Evolutionary conservation across 2,797 vertebrate genomes (phyloP).

Genomic region (Brachyrhaphis roseni): DNA sequence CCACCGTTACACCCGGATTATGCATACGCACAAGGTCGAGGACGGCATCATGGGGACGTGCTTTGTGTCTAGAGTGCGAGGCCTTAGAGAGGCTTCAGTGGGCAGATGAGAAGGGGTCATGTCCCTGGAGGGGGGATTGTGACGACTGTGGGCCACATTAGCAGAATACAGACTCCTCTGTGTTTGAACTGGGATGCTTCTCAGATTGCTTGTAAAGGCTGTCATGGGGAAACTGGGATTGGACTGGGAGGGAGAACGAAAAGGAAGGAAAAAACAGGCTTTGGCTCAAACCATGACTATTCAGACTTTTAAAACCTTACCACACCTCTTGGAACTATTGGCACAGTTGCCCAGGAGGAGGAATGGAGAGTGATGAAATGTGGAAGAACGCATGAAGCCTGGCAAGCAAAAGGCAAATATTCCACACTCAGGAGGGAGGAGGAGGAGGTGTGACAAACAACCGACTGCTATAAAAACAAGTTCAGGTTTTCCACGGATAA

Average conservation of each 20-base stretch:
- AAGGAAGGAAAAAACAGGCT: conserved; percentile 46
- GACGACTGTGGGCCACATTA: conserved; percentile 46
- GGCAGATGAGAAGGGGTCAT: conserved; percentile 49
- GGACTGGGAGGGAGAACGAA: conserved; percentile 7
- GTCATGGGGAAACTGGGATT: conserved; percentile 23
- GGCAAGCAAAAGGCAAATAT: conserved; percentile 37
- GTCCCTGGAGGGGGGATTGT: conserved; percentile 46
- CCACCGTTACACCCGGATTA: conserved; percentile 33
- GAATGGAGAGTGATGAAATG: conserved; percentile 66
- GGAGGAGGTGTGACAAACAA: conserved; percentile 43
- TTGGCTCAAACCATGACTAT: conserved; percentile 41
- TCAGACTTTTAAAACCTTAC: conserved; percentile 50
- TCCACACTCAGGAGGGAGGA: conserved; percentile 14
- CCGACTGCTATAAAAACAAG: conserved; percentile 63
- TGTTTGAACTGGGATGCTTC: conserved; percentile 55
- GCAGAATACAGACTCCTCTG: conserved; percentile 61
- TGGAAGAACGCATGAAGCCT: conserved; percentile 55
- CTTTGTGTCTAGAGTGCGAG: conserved; percentile 47
- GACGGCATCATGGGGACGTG: conserved; percentile 61
- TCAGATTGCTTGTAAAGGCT: conserved; percentile 50
- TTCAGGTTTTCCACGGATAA: conserved; percentile 62
- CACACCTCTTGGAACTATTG: conserved; percentile 48
- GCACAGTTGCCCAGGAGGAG: conserved; percentile 52
- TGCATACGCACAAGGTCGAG: conserved; percentile 23
- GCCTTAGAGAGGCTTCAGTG: conserved; percentile 39